Percentiles rank a stretch among this genome's conserved stretches.
Evolutionary conservation across 2,797 vertebrate species (phyloP).

Genomic region (Lates japonicus): DNA sequence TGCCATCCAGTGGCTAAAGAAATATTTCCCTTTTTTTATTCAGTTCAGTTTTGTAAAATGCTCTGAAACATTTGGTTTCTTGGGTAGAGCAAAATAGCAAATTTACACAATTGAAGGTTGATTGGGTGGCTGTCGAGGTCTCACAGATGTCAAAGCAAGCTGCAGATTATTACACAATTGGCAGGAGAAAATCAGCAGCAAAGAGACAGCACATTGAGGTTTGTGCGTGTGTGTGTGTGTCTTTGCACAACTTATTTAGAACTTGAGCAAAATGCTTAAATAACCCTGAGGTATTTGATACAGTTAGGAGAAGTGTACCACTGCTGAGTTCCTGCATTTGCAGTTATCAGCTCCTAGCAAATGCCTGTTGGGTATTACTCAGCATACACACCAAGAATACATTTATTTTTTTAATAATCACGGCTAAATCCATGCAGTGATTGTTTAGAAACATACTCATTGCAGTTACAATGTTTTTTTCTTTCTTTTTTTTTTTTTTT

Average conservation of each 20-base stretch:
- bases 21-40: background rate
- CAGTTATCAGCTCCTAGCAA: conserved; percentile 53
- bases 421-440: conserved; percentile 15
- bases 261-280: conserved; percentile 31
- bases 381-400: conserved; percentile 22
- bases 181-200: conserved; percentile 18
- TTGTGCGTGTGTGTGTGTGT: background rate
- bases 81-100: background rate
- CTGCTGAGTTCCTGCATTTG: conserved; percentile 41
- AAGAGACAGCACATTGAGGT: background rate
- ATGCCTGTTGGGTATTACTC: conserved; percentile 34
- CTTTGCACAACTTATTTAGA: conserved; percentile 19
- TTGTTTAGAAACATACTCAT: conserved; percentile 31
- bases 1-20: background rate
- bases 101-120: background rate
- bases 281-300: conserved; percentile 44
- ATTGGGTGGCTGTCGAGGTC: conserved; percentile 15
- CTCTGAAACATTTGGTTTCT: background rate
- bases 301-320: conserved; percentile 13
- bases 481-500: conserved; percentile 13
- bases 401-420: conserved; percentile 30
- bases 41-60: conserved; percentile 6
- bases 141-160: conserved; percentile 27
- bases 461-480: conserved; percentile 13
- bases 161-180: conserved; percentile 26